Evolutionary conservation across 2,113 vertebrate genomes (phyloP).

Genomic region (Rhizomys pruinosus): DNA sequence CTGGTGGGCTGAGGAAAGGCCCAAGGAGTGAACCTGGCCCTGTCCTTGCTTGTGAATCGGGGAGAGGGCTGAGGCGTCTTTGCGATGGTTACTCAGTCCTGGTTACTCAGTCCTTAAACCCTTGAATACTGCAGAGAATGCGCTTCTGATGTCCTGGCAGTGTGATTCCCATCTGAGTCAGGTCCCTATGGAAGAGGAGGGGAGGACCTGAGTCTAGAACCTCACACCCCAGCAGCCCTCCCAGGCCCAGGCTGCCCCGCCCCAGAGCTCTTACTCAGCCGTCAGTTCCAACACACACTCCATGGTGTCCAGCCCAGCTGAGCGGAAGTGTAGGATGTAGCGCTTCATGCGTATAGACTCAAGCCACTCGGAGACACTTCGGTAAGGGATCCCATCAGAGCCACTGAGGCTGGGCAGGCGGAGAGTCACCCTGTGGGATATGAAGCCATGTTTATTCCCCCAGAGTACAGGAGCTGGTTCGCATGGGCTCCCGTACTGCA

Average conservation of each 20-base stretch:
- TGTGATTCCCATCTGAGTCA: constrained; percentile 89
- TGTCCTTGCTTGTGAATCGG: constrained; percentile 58
- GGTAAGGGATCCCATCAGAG: constrained; percentile 87
- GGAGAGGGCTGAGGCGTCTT: neutral
- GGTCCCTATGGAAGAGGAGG: constrained; percentile 79
- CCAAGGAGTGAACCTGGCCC: neutral
- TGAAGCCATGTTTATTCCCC: fast-evolving
- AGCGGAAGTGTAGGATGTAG: constrained; percentile 87
- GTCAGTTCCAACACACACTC: constrained; percentile 88
- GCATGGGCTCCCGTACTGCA: neutral
- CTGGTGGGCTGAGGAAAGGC: neutral
- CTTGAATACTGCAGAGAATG: constrained; percentile 90
- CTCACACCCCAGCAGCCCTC: neutral
- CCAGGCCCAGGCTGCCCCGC: neutral
- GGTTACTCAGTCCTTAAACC: constrained; percentile 87
- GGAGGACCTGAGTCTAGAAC: neutral
- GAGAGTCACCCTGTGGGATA: constrained; percentile 83
- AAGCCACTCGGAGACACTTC: constrained; percentile 87
- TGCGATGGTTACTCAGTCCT: constrained; percentile 81
- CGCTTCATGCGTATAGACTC: constrained; percentile 90
- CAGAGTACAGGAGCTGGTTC: neutral
- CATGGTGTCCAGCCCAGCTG: constrained; percentile 88
- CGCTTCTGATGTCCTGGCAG: constrained; percentile 89
- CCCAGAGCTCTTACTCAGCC: constrained; percentile 83
- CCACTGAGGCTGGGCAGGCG: constrained; percentile 88